Evolutionary conservation across 2,888 invertebrate species (phyloP).

Genomic region (Apotomis betuletana): DNA sequence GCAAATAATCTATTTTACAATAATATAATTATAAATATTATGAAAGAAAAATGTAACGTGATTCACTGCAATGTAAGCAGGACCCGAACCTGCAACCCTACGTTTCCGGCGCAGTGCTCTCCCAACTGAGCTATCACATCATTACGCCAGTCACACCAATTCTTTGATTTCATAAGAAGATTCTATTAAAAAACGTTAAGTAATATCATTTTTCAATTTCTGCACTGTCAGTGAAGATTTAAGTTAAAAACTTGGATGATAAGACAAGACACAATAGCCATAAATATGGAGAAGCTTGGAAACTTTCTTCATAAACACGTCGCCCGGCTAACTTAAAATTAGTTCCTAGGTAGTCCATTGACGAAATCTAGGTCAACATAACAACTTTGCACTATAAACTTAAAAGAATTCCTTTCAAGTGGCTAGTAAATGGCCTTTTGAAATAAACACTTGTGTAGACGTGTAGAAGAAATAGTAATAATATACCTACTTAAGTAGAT

Average conservation of each 20-base stretch:
- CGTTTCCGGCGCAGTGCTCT: no score
- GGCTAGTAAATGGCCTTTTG: neutral
- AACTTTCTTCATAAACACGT: conserved; percentile 41
- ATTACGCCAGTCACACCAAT: no score
- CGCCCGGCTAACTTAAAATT: conserved; percentile 35
- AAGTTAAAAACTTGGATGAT: conserved; percentile 12
- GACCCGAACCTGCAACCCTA: no score
- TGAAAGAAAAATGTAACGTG: no score
- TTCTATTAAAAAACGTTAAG: no score
- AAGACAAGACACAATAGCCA: conserved; percentile 19
- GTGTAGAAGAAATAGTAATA: neutral
- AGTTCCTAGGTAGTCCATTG: conserved; percentile 39
- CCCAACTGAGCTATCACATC: no score
- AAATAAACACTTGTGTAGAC: neutral
- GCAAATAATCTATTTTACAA: no score
- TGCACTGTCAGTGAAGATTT: neutral
- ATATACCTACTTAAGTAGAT: neutral
- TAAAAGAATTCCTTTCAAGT: conserved; percentile 4
- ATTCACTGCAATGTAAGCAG: no score
- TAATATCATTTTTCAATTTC: neutral
- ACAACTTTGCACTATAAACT: conserved; percentile 11
- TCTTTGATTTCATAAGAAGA: no score
- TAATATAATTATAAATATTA: no score
- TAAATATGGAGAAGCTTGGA: conserved; percentile 35
- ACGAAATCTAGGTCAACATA: conserved; percentile 29